Base-by-base conservation (phyloP, 1,140 invertebrate genomes). In the Psilanteris sp. region DNA sequence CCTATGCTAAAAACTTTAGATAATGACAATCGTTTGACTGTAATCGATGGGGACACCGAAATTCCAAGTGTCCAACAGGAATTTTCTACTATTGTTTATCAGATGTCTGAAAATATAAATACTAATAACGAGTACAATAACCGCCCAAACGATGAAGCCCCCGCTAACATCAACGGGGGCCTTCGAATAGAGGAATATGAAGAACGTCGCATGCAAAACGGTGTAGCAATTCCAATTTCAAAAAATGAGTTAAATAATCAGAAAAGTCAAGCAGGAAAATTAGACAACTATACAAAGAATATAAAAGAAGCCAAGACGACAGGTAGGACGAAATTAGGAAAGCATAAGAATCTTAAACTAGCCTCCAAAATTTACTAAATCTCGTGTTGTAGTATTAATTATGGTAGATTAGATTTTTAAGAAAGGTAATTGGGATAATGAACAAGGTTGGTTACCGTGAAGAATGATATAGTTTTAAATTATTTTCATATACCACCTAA, bases 1-100 rank as follows among this genome's bases (percentile, higher is more conserved):
- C 96, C 96, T 0, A 95, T 96, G 92, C 89, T 97, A 11, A 97
- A 96, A 85, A 90, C 89, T 0, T 88, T 96, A 81, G 96, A 97
- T 74, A 93, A 92, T 57, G 91, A 93, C 44, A 92, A 92, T 80
- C 90, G 95, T 8, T 86, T 96, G 11, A 92, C 91, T 29, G 96
- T 96, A 67, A 91, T 95, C 5, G 94, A 96, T 78, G 94, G 94
- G 0, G 94, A 95, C 78, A 94, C 94, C 0, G 94, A 95, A 72
- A 91, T 92, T 4, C 84, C 89, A 1, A 91, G 91, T n/a, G 94
- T 95, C 0, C 93, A 94, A 78, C 90, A 92, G 6, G 93, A 95
- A 74, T 95, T 95, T 81, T 89, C 91, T 6, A 88, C 90, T n/a
- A 90, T 93, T 0, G 89, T 95, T 10, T 87, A 91, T 29, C 91